Evolutionary conservation across 2,113 vertebrate species (phyloP).

Genomic region (Ptilorrhoa leucosticta): DNA sequence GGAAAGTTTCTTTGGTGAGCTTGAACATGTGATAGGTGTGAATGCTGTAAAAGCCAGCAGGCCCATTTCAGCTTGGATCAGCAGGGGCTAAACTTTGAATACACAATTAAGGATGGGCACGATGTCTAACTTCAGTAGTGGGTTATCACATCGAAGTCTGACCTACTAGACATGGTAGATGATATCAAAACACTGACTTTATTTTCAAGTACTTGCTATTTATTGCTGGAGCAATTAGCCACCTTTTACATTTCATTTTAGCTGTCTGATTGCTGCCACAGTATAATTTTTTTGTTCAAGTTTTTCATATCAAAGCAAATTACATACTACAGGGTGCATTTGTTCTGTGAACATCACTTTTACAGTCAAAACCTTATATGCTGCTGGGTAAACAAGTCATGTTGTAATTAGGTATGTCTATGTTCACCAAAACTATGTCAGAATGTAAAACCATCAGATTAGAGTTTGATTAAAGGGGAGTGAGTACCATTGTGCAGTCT

Average conservation of each 20-base stretch:
- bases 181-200: not conserved
- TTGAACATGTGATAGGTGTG: not conserved
- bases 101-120: not conserved
- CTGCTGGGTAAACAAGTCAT: slow-evolving; percentile 44
- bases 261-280: slow-evolving; percentile 12
- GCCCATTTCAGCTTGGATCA: not conserved
- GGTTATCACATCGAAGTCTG: not conserved
- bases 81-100: not conserved
- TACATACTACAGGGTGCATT: not conserved
- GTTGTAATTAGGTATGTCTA: slow-evolving; percentile 36
- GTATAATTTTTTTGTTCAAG: not conserved
- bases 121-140: not conserved
- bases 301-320: slow-evolving; percentile 32
- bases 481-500: not conserved
- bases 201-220: not conserved
- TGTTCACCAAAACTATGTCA: slow-evolving; percentile 35
- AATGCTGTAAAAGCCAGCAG: not conserved
- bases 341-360: not conserved
- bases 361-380: not conserved
- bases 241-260: not conserved
- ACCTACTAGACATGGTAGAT: not conserved
- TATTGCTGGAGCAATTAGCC: not conserved
- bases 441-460: slow-evolving; percentile 34
- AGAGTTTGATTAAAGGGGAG: slow-evolving; percentile 37
- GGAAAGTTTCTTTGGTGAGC: not conserved